phyloP scores from a whole-genome alignment of 2,888 invertebrate species.

The Poecilus cupreus region DNA sequence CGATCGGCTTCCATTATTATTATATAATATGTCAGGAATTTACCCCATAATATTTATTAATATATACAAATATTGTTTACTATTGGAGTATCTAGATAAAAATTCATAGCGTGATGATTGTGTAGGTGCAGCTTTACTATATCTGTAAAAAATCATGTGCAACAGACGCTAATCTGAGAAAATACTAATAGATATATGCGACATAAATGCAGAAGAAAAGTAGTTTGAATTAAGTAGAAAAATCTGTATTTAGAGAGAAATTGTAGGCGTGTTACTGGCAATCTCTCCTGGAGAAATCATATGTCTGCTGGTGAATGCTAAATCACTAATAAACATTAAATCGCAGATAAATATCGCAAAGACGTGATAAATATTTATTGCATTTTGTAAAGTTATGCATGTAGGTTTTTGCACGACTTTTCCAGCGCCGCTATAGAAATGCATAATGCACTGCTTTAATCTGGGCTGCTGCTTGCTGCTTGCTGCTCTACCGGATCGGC shows the following conservation, averaged over 20 bases:
- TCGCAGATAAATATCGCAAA: slow-evolving; percentile 35
- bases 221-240: slow-evolving; percentile 8
- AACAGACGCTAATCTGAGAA: slow-evolving; percentile 22
- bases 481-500: neutral
- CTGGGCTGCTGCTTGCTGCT: slow-evolving; percentile 5
- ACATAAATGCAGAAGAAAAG: slow-evolving; percentile 30
- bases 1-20: too few species aligned
- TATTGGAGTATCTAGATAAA: too few species aligned
- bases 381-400: slow-evolving; percentile 49
- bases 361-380: slow-evolving; percentile 56
- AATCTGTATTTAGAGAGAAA: slow-evolving; percentile 59
- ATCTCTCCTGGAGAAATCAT: slow-evolving; percentile 45
- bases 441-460: slow-evolving; percentile 50
- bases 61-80: too few species aligned
- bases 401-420: slow-evolving; percentile 32
- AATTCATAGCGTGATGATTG: too few species aligned
- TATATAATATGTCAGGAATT: too few species aligned
- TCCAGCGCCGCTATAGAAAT: slow-evolving; percentile 40
- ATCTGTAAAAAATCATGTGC: too few species aligned
- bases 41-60: too few species aligned
- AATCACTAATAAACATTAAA: slow-evolving; percentile 51
- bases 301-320: slow-evolving; percentile 24
- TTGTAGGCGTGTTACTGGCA: slow-evolving; percentile 49
- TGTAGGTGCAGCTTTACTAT: too few species aligned
- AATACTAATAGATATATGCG: slow-evolving; percentile 17